phyloP scores from a whole-genome alignment of 2,888 invertebrate species.

The Reticulitermes lucifugus region DNA sequence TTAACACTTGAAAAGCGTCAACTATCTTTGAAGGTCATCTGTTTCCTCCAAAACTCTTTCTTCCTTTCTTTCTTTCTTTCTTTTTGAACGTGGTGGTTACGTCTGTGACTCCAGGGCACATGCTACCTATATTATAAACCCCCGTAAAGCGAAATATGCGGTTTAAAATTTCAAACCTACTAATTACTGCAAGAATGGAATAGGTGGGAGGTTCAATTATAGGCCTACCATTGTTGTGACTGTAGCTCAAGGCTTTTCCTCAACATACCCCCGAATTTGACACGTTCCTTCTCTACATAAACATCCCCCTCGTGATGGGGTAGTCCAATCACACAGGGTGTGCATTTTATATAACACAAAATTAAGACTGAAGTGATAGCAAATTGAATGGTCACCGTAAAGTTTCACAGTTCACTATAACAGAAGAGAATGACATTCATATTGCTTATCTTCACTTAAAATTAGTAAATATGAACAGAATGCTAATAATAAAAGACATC shows the following conservation, averaged over 20 bases:
- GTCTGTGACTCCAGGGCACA: slow-evolving; percentile 4
- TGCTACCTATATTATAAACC: slow-evolving; percentile 25
- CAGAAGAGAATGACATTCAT: too few species aligned
- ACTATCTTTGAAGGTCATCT: slow-evolving; percentile 29
- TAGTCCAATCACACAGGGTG: background rate
- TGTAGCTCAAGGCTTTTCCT: background rate
- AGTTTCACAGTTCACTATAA: too few species aligned
- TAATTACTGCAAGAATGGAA: slow-evolving; percentile 22
- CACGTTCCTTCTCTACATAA: slow-evolving; percentile 12
- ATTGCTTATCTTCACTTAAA: too few species aligned
- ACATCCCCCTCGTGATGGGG: background rate
- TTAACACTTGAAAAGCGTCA: slow-evolving; percentile 3
- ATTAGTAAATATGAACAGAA: too few species aligned
- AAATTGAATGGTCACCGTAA: too few species aligned
- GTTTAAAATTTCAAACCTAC: slow-evolving; percentile 26
- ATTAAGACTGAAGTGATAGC: too few species aligned
- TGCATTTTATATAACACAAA: too few species aligned
- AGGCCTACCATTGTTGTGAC: slow-evolving; percentile 3
- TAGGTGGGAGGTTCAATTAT: slow-evolving; percentile 20
- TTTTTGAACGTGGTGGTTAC: slow-evolving; percentile 21
- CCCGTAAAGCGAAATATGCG: slow-evolving; percentile 11
- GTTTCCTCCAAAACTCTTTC: slow-evolving; percentile 8
- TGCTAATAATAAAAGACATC: too few species aligned
- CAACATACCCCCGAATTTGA: slow-evolving; percentile 23
- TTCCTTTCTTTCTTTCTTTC: slow-evolving; percentile 14